phyloP scores from a whole-genome alignment of 2,113 vertebrate genomes.

The Ailurus styani region DNA sequence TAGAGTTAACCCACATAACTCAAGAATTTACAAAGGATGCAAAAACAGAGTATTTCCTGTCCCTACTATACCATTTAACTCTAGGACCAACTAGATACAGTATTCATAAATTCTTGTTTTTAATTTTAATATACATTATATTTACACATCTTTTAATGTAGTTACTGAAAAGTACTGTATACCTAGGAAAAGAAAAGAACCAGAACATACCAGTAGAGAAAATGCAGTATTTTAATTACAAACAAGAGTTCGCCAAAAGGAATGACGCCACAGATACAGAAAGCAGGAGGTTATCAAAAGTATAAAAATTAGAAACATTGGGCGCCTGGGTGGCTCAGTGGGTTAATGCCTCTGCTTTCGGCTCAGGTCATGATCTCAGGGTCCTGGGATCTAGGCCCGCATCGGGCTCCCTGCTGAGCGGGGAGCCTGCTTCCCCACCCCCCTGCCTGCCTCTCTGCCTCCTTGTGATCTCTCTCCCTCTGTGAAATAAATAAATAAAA shows the following conservation, averaged over 20 bases:
- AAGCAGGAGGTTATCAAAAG: not conserved
- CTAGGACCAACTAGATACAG: not conserved
- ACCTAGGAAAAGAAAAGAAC: not conserved
- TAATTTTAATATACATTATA: not conserved
- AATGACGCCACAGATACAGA: not conserved
- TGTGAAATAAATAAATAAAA: too few relatives aligned
- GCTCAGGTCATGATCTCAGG: too few relatives aligned
- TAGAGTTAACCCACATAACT: not conserved
- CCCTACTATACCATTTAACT: not conserved
- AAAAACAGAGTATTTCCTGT: not conserved
- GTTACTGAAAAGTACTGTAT: not conserved
- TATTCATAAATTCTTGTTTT: not conserved
- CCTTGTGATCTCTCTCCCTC: too few relatives aligned
- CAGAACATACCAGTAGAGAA: not conserved
- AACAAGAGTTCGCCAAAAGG: not conserved
- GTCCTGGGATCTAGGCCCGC: too few relatives aligned
- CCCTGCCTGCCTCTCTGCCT: too few relatives aligned
- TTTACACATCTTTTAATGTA: not conserved
- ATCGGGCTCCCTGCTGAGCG: too few relatives aligned
- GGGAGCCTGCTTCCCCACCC: too few relatives aligned
- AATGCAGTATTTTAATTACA: not conserved
- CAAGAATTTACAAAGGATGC: not conserved
- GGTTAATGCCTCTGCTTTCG: too few relatives aligned
- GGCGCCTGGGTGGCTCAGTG: too few relatives aligned
- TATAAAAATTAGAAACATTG: too few relatives aligned